phyloP scores from a whole-genome alignment of 1,140 invertebrate species.

The Drosophila nebulosa region DNA sequence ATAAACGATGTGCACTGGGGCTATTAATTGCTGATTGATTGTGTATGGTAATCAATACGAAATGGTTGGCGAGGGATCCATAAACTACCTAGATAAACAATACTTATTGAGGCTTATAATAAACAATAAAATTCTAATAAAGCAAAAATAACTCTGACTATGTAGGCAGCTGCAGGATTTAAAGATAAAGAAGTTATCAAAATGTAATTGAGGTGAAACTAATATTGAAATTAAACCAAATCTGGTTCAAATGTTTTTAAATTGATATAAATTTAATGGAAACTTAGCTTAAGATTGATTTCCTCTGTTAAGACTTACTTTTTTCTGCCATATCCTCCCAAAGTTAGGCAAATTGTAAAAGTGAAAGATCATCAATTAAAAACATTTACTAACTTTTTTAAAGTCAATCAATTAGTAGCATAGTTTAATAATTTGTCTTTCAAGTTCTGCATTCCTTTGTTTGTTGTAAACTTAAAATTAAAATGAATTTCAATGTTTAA shows the following conservation, averaged over 20 bases:
- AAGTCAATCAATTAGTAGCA: not conserved
- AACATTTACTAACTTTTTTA: too few relatives aligned
- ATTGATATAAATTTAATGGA: too few relatives aligned
- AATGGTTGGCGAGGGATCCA: not conserved
- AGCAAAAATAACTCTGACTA: not conserved
- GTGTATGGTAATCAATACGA: not conserved
- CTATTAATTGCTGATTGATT: slow-evolving; percentile 1
- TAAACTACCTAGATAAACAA: not conserved
- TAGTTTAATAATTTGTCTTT: not conserved
- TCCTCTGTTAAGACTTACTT: too few relatives aligned
- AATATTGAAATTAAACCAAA: too few relatives aligned
- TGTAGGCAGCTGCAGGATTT: not conserved
- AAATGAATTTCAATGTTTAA: not conserved
- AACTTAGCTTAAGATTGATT: too few relatives aligned
- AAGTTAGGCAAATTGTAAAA: too few relatives aligned
- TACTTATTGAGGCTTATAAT: not conserved
- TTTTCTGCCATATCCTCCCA: too few relatives aligned
- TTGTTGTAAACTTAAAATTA: not conserved
- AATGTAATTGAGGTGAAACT: too few relatives aligned
- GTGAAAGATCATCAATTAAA: too few relatives aligned
- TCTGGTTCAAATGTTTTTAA: not conserved
- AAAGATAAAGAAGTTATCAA: too few relatives aligned
- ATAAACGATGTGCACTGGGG: not conserved
- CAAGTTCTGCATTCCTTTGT: not conserved
- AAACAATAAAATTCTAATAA: not conserved